These are phyloP conservation scores for Montipora foliosa DNA, from an alignment of 64 coral and sea anemone species.

Conservation along the genomic window DNA sequence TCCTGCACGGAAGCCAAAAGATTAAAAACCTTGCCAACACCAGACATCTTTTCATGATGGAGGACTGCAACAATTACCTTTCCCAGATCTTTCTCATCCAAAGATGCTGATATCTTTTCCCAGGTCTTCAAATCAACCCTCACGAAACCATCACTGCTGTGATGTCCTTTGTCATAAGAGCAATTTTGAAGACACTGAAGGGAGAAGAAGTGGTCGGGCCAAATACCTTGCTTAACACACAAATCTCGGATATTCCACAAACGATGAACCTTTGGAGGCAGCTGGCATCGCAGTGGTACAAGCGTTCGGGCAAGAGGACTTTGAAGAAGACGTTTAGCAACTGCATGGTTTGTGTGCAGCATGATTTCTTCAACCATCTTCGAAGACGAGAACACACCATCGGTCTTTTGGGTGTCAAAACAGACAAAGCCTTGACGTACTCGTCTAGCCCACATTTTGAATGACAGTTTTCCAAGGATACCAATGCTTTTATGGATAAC, in stretches of 20 bases:
- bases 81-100: constrained; percentile 74
- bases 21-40: constrained; percentile 2
- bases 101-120: constrained; percentile 75
- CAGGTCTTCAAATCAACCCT: constrained; percentile 68
- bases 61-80: constrained; percentile 40
- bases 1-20: constrained; percentile 13
- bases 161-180: not conserved
- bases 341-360: constrained; percentile 80
- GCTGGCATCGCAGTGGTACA: constrained; percentile 76
- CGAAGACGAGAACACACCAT: not conserved
- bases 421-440: constrained; percentile 73
- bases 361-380: constrained; percentile 91
- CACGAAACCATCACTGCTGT: constrained; percentile 8
- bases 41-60: constrained; percentile 1
- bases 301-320: constrained; percentile 19
- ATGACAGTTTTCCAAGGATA: constrained; percentile 55
- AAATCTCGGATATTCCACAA: constrained; percentile 35
- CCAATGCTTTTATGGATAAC: constrained; percentile 27
- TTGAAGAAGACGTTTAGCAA: constrained; percentile 67
- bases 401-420: not conserved
- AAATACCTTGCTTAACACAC: constrained; percentile 51
- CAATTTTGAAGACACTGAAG: constrained; percentile 23
- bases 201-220: constrained; percentile 53
- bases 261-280: constrained; percentile 67
- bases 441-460: constrained; percentile 69